Base-by-base conservation (phyloP, 2,113 vertebrate species). In the Collichthys lucidus region DNA sequence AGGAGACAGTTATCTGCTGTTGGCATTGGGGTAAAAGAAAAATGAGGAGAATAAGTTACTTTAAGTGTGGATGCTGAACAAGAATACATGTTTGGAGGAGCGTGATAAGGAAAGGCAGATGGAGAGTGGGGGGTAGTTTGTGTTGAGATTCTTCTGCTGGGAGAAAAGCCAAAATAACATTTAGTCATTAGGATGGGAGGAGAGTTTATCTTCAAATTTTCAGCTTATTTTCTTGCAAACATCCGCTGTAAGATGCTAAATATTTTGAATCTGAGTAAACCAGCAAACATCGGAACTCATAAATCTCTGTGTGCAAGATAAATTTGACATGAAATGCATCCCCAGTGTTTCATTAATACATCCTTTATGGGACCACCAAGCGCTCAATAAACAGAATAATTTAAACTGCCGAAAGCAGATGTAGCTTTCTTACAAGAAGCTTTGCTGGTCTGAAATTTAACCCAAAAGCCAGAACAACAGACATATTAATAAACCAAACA, bases 1-100 rank as follows among this genome's bases (percentile, higher is more conserved):
- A 63, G 67, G 56, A 92, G 84, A 86, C 86, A 77, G 59, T 89
- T 92, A 92, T 92, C 88, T 90, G 59, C 50, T 55, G 49, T 68
- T 83, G 40, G 69, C 50, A 44, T 31, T 74, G 77, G 67, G 88
- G 7, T 40, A 9, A 83, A 85, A 85, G n/a, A n/a, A n/a, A n/a
- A n/a, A n/a, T n/a, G n/a, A n/a, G n/a, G n/a, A n/a, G n/a, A n/a
- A n/a, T n/a, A 31, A 83, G 40, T 68, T 60, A 47, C n/a, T n/a
- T n/a, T n/a, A n/a, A n/a, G 75, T 52, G 84, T 64, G 0, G 19
- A 57, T 44, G 66, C 80, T 60, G 47, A 68, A 86, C 83, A 80
- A 77, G 56, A 85, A 69, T 65, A 66, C 11, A 17, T 46, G 77
- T 74, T 70, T 49, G 56, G 40, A 52, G 47, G 42, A 50, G 76